phyloP scores from a whole-genome alignment of 2,888 invertebrate species.

The Eudasyphora cyanicolor region DNA sequence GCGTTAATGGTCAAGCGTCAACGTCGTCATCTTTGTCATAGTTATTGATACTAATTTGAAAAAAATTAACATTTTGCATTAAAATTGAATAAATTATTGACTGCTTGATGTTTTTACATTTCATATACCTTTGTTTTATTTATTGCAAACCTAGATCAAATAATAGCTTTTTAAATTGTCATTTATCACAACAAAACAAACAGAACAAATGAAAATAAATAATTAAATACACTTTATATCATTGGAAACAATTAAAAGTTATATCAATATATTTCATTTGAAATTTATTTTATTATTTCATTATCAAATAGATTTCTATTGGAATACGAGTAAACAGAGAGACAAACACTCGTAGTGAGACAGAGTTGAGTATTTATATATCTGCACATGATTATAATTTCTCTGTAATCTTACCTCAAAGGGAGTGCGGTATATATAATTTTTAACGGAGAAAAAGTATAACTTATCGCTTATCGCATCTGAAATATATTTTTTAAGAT shows the following conservation, averaged over 20 bases:
- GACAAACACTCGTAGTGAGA: too few relatives aligned
- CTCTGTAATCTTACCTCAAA: too few relatives aligned
- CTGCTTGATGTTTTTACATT: background rate
- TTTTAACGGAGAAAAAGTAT: too few relatives aligned
- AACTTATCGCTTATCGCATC: too few relatives aligned
- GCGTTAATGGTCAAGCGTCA: background rate
- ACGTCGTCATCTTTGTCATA: background rate
- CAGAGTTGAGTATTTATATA: too few relatives aligned
- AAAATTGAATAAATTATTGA: slow-evolving; percentile 3
- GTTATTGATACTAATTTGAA: slow-evolving; percentile 15
- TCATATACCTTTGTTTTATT: background rate
- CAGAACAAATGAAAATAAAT: background rate
- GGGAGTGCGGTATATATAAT: too few relatives aligned
- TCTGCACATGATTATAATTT: too few relatives aligned
- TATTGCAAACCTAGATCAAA: background rate
- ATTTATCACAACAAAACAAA: background rate
- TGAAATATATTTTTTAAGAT: too few relatives aligned
- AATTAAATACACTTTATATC: background rate
- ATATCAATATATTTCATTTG: background rate
- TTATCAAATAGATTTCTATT: too few relatives aligned
- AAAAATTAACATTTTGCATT: slow-evolving; percentile 25
- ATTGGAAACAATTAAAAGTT: background rate
- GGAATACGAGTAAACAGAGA: too few relatives aligned
- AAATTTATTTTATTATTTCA: too few relatives aligned
- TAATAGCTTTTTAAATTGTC: slow-evolving; percentile 18